Base-by-base conservation (phyloP, 2,113 vertebrate species). In the Brachionichthys hirsutus region DNA sequence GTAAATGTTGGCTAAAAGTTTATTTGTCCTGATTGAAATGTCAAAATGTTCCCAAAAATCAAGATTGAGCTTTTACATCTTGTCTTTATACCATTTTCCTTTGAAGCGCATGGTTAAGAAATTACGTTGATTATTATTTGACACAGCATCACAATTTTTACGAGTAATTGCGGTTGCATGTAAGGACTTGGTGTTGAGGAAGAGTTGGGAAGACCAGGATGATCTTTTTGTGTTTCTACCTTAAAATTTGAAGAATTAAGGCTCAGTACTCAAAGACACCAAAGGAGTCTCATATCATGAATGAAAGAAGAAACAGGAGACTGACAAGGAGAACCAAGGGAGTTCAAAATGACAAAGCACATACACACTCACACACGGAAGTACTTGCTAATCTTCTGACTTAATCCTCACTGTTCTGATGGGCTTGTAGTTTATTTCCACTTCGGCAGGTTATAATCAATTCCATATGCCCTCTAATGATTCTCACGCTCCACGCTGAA, bases 401-500 rank as follows among this genome's bases (percentile, higher is more conserved):
- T 55, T 70, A 75, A 78, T 78, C 46, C 68, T 48, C 12, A 4
- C 12, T 61, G 57, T 64, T 70, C 54, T 54, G 36, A 4, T 53
- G 64, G 44, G 15, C 34, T 49, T 67, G 51, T 41, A 64, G 46
- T 22, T 57, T 68, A 49, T 68, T 67, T 70, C 54, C 35, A 62
- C 65, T 72, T 70, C 43, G 70, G 64, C 71, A 76, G 59, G 59
- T 76, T 82, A 59, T 57, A 65, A 78, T 77, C 36, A 83, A 83
- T 81, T 85, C 75, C 67, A 80, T 82, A 81, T 77, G 80, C 74
- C 71, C 80, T 86, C 80, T 78, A 80, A 83, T 83, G 52, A 70
- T 70, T 80, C 68, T 72, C 11, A 18, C 46, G 62, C 53, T 75
- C 70, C 77, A 75, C 75, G 73, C 58, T 49, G 10, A 68, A 68